phyloP scores from a whole-genome alignment of 2,113 vertebrate species.

The Poeciliopsis turrubarensis region DNA sequence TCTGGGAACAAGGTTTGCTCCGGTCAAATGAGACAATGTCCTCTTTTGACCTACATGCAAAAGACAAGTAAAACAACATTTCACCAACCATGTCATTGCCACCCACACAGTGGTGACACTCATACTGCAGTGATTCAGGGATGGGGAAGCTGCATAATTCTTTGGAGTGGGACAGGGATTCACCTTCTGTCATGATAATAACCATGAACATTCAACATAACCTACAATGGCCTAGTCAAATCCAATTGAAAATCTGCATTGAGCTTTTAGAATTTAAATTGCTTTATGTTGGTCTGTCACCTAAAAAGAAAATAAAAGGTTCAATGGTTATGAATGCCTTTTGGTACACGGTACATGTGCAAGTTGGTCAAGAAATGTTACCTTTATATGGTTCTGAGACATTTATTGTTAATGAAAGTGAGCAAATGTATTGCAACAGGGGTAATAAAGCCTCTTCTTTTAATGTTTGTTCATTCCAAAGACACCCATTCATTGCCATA shows the following conservation, averaged over 20 bases:
- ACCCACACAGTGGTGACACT: background rate
- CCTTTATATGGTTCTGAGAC: background rate
- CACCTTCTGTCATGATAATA: no score
- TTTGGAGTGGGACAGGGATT: no score
- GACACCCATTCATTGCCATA: background rate
- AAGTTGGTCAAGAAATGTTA: background rate
- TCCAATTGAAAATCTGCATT: background rate
- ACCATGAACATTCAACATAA: no score
- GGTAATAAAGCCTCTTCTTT: background rate
- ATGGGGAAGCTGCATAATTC: no score
- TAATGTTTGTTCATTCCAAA: background rate
- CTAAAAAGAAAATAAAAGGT: no score
- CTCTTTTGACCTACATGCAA: no score
- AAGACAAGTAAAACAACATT: no score
- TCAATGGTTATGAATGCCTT: background rate
- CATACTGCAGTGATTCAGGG: background rate
- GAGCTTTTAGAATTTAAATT: no score
- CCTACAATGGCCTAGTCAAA: background rate
- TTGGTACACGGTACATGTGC: background rate
- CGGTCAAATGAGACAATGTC: no score
- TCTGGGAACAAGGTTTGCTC: no score
- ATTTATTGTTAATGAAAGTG: background rate
- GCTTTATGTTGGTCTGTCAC: no score
- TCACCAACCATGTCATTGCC: no score
- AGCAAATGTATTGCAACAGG: background rate